Evolutionary conservation across 2,888 invertebrate genomes (phyloP).

Genomic region (Tethea ocularis): DNA sequence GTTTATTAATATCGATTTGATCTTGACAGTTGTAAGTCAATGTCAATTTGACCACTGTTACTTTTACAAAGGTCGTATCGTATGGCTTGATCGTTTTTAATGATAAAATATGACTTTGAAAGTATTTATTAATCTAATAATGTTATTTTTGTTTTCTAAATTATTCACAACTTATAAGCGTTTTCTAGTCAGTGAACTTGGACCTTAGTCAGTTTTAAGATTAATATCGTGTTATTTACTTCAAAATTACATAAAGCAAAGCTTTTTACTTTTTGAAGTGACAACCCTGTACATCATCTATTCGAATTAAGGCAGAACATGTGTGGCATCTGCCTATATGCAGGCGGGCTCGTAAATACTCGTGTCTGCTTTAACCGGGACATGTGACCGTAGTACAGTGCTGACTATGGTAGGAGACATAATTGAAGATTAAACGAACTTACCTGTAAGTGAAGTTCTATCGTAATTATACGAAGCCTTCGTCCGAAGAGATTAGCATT

Average conservation of each 20-base stretch:
- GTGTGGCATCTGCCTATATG: conserved; percentile 81
- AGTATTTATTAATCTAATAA: neutral
- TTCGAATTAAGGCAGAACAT: conserved; percentile 81
- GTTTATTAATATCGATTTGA: conserved; percentile 21
- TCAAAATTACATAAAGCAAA: too few relatives aligned
- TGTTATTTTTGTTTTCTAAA: neutral
- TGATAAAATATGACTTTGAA: conserved; percentile 15
- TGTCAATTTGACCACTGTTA: conserved; percentile 21
- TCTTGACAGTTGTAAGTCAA: conserved; percentile 36
- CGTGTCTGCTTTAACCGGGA: conserved; percentile 72
- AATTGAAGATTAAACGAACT: too few relatives aligned
- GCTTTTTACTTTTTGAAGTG: too few relatives aligned
- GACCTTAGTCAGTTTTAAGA: too few relatives aligned
- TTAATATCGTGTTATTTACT: too few relatives aligned
- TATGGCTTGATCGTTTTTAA: conserved; percentile 15
- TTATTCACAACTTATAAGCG: too few relatives aligned
- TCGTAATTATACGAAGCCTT: too few relatives aligned
- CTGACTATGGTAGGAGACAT: conserved; percentile 44
- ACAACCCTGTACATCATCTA: conserved; percentile 74
- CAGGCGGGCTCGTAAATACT: conserved; percentile 74
- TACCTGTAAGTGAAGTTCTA: too few relatives aligned
- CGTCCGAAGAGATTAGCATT: too few relatives aligned
- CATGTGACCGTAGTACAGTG: conserved; percentile 56
- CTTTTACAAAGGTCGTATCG: conserved; percentile 15
- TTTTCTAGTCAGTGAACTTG: too few relatives aligned